A percentile compares a stretch with the other conserved stretches of the same genome.
phyloP scores from a whole-genome alignment of 2,113 vertebrate species.

The Sylvietta virens region DNA sequence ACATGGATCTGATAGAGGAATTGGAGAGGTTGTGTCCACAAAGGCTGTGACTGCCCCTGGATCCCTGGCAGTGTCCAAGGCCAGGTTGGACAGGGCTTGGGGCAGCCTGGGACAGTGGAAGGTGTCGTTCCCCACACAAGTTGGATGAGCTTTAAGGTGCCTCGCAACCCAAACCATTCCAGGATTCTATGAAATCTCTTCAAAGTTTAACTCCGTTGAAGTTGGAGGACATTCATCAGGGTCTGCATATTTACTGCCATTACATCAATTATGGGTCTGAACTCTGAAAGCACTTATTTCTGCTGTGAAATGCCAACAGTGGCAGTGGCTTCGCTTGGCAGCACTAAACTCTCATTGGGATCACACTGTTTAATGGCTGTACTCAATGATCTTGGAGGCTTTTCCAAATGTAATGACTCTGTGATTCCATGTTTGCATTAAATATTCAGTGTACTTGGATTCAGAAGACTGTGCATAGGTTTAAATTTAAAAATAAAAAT shows the following conservation, averaged over 20 bases:
- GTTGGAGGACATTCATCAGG: accelerated
- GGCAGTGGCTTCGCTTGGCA: not conserved
- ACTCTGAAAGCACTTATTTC: not conserved
- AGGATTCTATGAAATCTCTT: not conserved
- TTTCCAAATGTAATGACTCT: not conserved
- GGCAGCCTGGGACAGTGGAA: accelerated
- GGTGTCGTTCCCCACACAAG: not conserved
- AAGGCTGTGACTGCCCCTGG: not conserved
- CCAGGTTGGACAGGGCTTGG: not conserved
- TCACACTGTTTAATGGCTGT: not conserved
- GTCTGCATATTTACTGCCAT: not conserved
- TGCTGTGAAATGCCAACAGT: not conserved
- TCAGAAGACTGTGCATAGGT: not conserved
- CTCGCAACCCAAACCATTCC: not conserved
- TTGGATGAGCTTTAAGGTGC: not conserved
- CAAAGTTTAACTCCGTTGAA: not conserved
- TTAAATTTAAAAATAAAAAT: not conserved
- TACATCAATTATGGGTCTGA: not conserved
- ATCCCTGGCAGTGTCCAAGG: not conserved
- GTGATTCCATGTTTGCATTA: not conserved
- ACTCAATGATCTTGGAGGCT: not conserved
- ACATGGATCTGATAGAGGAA: accelerated
- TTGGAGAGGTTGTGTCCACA: not conserved
- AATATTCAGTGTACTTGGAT: not conserved
- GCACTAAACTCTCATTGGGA: not conserved